These are phyloP conservation scores for Leptoteleia sp. DNA, from an alignment of 1,140 invertebrate genomes.

Conservation along the genomic window DNA sequence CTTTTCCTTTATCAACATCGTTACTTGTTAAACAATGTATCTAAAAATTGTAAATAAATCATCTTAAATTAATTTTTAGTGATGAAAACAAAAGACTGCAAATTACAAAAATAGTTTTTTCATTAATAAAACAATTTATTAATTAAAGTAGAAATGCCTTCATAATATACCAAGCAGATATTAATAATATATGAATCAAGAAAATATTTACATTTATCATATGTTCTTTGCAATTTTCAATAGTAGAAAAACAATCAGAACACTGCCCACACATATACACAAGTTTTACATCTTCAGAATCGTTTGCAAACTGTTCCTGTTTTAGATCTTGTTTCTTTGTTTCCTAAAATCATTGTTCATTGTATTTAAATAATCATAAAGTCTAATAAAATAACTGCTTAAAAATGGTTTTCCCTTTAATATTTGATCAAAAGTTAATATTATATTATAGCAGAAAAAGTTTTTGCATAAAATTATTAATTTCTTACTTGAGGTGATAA, in stretches of 20 bases:
- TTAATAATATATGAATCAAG: no score
- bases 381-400: no score
- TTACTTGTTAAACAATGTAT: conserved; percentile 73
- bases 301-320: conserved; percentile 55
- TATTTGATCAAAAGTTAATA: no score
- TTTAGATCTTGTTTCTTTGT: neutral
- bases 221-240: conserved; percentile 80
- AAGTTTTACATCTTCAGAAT: conserved; percentile 69
- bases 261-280: conserved; percentile 81
- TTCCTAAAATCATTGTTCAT: no score
- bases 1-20: conserved; percentile 43
- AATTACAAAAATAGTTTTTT: conserved; percentile 1
- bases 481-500: conserved; percentile 23
- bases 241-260: conserved; percentile 79
- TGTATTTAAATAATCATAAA: no score
- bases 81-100: no score
- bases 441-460: no score
- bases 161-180: no score
- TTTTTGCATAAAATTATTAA: neutral
- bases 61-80: neutral
- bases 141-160: no score
- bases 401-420: no score
- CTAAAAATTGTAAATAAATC: conserved; percentile 33
- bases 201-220: conserved; percentile 80
- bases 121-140: neutral